Conservation (phyloP, 2,888 invertebrate genomes). For the Lamellibrachia columna region DNA sequence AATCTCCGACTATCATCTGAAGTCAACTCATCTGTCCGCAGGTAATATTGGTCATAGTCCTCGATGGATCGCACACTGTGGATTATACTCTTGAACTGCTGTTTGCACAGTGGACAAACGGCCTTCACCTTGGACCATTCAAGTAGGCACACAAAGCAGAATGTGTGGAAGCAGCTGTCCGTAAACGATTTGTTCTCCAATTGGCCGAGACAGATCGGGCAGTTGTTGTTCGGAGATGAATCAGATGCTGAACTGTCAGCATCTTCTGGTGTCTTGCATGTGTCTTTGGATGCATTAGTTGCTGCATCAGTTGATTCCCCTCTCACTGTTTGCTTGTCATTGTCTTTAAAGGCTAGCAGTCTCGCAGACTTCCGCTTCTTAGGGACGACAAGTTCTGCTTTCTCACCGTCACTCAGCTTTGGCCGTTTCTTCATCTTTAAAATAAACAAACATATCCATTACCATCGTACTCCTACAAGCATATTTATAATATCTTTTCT, state of each 20-base stretch:
- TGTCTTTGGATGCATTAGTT: background rate
- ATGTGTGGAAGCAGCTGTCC: slow-evolving; percentile 91
- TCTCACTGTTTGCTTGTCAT: background rate
- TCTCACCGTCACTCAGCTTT: background rate
- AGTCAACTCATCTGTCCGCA: slow-evolving; percentile 43
- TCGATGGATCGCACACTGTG: slow-evolving; percentile 89
- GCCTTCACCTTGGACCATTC: slow-evolving; percentile 96
- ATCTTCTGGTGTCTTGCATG: background rate
- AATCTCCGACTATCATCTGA: slow-evolving; percentile 48
- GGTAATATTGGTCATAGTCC: slow-evolving; percentile 85
- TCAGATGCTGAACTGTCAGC: background rate
- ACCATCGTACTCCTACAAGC: background rate
- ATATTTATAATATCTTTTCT: background rate
- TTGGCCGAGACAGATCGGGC: slow-evolving; percentile 90
- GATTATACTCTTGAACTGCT: slow-evolving; percentile 88
- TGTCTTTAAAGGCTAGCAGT: background rate
- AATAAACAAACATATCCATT: background rate
- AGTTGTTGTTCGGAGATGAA: slow-evolving; percentile 69
- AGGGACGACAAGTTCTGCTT: background rate
- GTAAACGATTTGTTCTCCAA: slow-evolving; percentile 90
- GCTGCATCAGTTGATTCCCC: background rate
- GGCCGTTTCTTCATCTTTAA: background rate
- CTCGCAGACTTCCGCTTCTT: background rate
- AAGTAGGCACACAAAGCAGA: slow-evolving; percentile 90
- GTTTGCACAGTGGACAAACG: slow-evolving; percentile 93